Conservation (phyloP, 2,113 vertebrate species). For the Stictonetta naevosa region DNA sequence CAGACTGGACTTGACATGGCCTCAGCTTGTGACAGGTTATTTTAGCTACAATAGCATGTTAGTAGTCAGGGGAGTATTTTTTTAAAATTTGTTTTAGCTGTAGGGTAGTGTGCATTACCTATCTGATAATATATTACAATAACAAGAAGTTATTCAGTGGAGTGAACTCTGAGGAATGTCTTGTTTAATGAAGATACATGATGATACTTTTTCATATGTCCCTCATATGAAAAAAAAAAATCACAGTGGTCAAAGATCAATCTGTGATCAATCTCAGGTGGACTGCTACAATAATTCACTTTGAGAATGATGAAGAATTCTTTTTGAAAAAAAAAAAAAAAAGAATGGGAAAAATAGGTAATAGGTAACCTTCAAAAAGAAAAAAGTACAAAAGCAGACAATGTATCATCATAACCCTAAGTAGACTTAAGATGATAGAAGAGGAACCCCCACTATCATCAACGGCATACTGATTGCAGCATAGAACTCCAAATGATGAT, state of each 20-base stretch:
- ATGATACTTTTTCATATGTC: background rate
- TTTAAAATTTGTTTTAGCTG: background rate
- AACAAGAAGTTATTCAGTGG: background rate
- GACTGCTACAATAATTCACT: background rate
- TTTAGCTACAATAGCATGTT: background rate
- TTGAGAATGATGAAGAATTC: background rate
- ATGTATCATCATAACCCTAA: fast-evolving
- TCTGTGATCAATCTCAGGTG: background rate
- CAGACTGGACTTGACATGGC: background rate
- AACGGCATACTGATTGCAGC: background rate
- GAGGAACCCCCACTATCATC: background rate
- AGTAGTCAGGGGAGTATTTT: background rate
- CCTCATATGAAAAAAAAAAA: background rate
- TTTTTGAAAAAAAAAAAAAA: background rate
- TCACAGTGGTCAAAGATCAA: background rate
- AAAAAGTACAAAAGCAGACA: background rate
- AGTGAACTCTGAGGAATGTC: background rate
- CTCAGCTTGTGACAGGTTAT: background rate
- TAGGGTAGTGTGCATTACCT: background rate
- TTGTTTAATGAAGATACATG: background rate
- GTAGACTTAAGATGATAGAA: background rate
- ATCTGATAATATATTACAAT: background rate
- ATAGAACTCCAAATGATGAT: background rate
- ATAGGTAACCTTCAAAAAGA: background rate
- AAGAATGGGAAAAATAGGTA: background rate